Conservation (phyloP, 92 coral and sea anemone genomes). For the Siderastrea radians region DNA sequence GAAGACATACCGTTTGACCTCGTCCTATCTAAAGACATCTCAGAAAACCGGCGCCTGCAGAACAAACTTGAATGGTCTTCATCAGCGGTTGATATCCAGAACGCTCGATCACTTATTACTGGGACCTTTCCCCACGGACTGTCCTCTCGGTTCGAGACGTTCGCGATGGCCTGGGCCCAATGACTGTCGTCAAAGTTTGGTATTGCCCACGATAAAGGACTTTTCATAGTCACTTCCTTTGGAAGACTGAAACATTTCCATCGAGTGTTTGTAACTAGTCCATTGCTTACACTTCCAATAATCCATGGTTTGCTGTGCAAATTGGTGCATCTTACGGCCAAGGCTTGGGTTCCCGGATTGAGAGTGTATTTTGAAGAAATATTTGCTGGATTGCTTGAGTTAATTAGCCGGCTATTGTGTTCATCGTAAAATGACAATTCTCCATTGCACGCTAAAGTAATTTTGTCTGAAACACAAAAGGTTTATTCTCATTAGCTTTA, state of each 20-base stretch:
- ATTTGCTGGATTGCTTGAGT: not conserved
- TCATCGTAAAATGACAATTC: too few species aligned
- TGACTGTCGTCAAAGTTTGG: not conserved
- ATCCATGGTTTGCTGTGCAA: not conserved
- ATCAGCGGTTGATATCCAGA: slow-evolving; percentile 16
- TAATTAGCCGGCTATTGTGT: too few species aligned
- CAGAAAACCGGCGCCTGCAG: slow-evolving; percentile 14
- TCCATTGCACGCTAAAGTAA: too few species aligned
- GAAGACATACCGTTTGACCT: not conserved
- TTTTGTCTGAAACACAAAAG: too few species aligned
- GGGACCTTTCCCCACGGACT: slow-evolving; percentile 8
- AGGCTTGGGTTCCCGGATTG: not conserved
- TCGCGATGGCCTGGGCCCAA: slow-evolving; percentile 20
- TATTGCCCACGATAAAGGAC: not conserved
- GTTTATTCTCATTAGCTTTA: too few species aligned
- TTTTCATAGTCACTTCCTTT: not conserved
- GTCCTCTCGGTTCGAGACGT: not conserved
- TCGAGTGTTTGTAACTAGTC: slow-evolving; percentile 3
- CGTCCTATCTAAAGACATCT: not conserved
- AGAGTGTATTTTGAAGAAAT: not conserved
- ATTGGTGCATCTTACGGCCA: slow-evolving; percentile 3
- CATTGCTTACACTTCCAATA: slow-evolving; percentile 7
- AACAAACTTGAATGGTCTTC: not conserved
- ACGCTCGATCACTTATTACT: not conserved
- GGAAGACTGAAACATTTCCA: slow-evolving; percentile 6